phyloP scores from a whole-genome alignment of 1,140 invertebrate species.

The Agraylea sexmaculata region DNA sequence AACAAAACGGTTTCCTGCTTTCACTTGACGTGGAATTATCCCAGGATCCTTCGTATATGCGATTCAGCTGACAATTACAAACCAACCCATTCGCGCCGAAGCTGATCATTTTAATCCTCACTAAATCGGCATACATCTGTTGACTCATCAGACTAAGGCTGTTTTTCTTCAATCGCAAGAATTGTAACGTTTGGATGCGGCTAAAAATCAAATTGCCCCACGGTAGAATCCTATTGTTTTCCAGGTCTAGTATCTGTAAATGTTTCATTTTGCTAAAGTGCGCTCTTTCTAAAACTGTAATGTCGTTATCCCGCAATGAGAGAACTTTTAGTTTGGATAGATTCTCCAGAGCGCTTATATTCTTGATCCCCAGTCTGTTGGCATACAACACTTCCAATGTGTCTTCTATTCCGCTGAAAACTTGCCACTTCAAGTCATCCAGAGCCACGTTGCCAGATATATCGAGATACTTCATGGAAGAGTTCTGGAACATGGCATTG shows the following conservation, averaged over 20 bases:
- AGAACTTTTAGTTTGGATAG: slow-evolving; percentile 34
- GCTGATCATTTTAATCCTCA: slow-evolving; percentile 28
- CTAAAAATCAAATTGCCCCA: slow-evolving; percentile 35
- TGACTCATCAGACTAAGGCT: slow-evolving; percentile 40
- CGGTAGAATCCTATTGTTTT: slow-evolving; percentile 35
- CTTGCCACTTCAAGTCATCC: slow-evolving; percentile 24
- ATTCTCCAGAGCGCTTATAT: slow-evolving; percentile 26
- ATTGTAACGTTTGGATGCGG: slow-evolving; percentile 27
- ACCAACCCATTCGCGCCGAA: slow-evolving; percentile 40
- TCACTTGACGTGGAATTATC: slow-evolving; percentile 6
- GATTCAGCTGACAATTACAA: slow-evolving; percentile 35
- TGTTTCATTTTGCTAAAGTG: slow-evolving; percentile 25
- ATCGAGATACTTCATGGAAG: slow-evolving; percentile 36
- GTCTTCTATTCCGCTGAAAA: slow-evolving; percentile 30
- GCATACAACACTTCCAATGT: slow-evolving; percentile 38
- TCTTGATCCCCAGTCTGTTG: slow-evolving; percentile 28
- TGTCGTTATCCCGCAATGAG: slow-evolving; percentile 35
- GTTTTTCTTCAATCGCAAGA: slow-evolving; percentile 37
- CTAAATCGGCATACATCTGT: slow-evolving; percentile 37
- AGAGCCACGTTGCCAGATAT: slow-evolving; percentile 38
- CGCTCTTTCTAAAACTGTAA: slow-evolving; percentile 23
- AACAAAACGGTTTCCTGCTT: no score
- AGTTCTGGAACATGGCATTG: slow-evolving; percentile 29
- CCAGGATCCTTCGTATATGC: slow-evolving; percentile 4
- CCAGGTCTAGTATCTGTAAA: slow-evolving; percentile 39